Conservation (phyloP, 2,797 vertebrate species). For the Spea hammondii region DNA sequence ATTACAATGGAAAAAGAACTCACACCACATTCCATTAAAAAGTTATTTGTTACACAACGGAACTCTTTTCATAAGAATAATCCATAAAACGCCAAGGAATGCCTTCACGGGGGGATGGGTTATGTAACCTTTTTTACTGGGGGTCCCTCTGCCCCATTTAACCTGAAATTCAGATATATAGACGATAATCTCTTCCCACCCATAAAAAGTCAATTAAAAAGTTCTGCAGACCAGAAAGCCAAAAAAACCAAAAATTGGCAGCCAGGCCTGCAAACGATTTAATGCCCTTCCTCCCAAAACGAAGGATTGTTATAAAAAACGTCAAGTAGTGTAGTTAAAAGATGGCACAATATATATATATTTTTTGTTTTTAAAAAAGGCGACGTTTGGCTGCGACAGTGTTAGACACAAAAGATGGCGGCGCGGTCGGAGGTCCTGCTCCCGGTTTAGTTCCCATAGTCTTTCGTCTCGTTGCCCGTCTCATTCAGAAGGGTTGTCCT, state of each 20-base stretch:
- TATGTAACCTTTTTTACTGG: too few species aligned
- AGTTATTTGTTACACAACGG: too few species aligned
- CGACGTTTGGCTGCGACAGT: background rate
- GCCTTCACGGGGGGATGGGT: too few species aligned
- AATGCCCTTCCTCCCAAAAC: slow-evolving; percentile 33
- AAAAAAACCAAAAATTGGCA: background rate
- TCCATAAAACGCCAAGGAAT: too few species aligned
- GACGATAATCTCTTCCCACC: background rate
- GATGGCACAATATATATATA: background rate
- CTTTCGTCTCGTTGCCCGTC: slow-evolving; percentile 57
- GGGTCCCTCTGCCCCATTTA: too few species aligned
- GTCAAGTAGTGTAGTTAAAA: slow-evolving; percentile 21
- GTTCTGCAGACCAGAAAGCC: background rate
- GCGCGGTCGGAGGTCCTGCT: slow-evolving; percentile 24
- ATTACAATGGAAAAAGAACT: too few species aligned
- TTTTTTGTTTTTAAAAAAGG: background rate
- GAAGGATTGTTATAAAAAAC: slow-evolving; percentile 15
- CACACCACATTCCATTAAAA: too few species aligned
- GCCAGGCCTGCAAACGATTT: background rate
- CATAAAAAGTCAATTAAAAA: background rate
- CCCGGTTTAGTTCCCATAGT: slow-evolving; percentile 60
- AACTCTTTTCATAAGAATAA: too few species aligned
- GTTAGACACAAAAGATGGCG: slow-evolving; percentile 8
- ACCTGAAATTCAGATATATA: too few species aligned
- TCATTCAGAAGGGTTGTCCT: slow-evolving; percentile 72